Percentiles rank a stretch among this genome's conserved stretches.
These are phyloP conservation scores for Oryzias woworae DNA, from an alignment of 2,113 vertebrate species.

Conservation along the genomic window DNA sequence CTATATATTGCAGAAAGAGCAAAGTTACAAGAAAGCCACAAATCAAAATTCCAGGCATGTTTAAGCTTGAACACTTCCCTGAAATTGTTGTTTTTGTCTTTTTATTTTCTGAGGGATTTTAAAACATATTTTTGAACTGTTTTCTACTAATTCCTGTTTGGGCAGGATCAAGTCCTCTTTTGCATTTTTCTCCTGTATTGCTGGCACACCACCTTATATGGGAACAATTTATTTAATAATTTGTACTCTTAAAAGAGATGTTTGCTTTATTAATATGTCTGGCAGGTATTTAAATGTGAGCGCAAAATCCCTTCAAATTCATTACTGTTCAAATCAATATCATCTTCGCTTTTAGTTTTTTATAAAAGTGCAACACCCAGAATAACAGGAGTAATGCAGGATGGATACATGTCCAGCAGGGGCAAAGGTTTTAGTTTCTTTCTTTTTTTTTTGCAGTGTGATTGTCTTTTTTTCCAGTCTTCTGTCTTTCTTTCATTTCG, in stretches of 20 bases:
- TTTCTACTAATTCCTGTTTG: slow-evolving; percentile 39
- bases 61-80: neutral
- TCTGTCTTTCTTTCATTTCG: slow-evolving; percentile 21
- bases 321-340: neutral
- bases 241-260: slow-evolving; percentile 18
- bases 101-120: slow-evolving; percentile 15
- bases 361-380: neutral
- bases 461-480: slow-evolving; percentile 45
- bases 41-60: neutral
- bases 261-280: slow-evolving; percentile 5
- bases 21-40: neutral
- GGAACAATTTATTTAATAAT: slow-evolving; percentile 14
- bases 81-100: neutral
- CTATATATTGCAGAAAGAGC: slow-evolving; percentile 1
- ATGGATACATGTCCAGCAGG: slow-evolving; percentile 43
- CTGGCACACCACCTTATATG: slow-evolving; percentile 40
- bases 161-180: slow-evolving; percentile 43
- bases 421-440: slow-evolving; percentile 39
- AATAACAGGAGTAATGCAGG: slow-evolving; percentile 22
- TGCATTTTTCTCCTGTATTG: slow-evolving; percentile 22
- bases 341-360: neutral
- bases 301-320: neutral
- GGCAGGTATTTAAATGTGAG: neutral
- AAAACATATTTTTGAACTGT: slow-evolving; percentile 30
- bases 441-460: slow-evolving; percentile 35